Conservation (phyloP, 92 coral and sea anemone species). For the Palythoa grandiflora region DNA sequence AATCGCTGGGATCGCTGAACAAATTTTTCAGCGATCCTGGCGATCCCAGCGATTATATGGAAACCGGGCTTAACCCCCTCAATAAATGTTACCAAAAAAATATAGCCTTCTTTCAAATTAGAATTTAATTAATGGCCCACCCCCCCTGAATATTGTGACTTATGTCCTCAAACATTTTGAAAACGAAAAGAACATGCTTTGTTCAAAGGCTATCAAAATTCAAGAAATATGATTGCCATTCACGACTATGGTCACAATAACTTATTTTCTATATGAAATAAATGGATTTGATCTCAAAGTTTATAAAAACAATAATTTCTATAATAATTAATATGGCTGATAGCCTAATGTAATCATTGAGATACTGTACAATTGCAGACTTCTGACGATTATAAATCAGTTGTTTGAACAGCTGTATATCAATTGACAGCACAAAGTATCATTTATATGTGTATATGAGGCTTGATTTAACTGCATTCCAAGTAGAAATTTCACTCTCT, state of each 20-base stretch:
- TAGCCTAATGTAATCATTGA: too few relatives aligned
- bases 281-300: too few relatives aligned
- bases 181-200: background rate
- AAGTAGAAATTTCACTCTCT: background rate
- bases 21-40: too few relatives aligned
- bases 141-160: background rate
- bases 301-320: too few relatives aligned
- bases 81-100: background rate
- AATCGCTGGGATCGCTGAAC: too few relatives aligned
- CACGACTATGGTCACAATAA: background rate
- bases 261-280: too few relatives aligned
- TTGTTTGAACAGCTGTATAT: too few relatives aligned
- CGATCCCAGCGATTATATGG: too few relatives aligned
- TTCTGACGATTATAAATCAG: too few relatives aligned
- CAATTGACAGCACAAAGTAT: background rate
- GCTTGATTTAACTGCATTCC: conserved; percentile 23
- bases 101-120: background rate
- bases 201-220: background rate
- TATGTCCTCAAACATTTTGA: background rate
- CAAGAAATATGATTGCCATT: background rate
- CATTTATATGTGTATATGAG: conserved; percentile 6
- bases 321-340: too few relatives aligned
- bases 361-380: too few relatives aligned
- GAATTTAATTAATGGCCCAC: background rate
- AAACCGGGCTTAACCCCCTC: background rate